Conservation (phyloP, 2,888 invertebrate species). For the Diaperis boleti region DNA sequence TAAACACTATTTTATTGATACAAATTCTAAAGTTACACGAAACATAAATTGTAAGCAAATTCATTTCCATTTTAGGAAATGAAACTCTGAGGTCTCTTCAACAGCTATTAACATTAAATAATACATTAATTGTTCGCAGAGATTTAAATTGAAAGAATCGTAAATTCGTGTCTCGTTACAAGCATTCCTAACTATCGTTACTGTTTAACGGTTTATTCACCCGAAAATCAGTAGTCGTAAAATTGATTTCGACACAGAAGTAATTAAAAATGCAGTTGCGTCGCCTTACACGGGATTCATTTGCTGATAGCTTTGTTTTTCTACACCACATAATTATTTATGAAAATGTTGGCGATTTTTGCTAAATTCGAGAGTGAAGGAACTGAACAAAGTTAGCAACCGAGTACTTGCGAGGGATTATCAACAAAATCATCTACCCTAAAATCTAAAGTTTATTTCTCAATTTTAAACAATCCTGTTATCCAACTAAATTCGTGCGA, state of each 20-base stretch:
- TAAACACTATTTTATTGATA: not conserved
- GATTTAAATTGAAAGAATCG: not conserved
- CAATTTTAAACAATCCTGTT: slow-evolving; percentile 16
- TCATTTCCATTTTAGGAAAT: not conserved
- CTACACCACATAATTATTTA: no score
- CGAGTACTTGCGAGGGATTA: slow-evolving; percentile 1
- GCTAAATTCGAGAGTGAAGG: no score
- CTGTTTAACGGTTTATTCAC: not conserved
- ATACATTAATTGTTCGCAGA: not conserved
- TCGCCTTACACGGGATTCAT: no score
- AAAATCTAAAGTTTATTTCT: slow-evolving; percentile 13
- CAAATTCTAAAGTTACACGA: not conserved
- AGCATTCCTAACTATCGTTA: not conserved
- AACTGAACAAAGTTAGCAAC: slow-evolving; percentile 1
- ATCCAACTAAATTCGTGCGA: not conserved
- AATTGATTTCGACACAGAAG: no score
- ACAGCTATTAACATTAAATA: not conserved
- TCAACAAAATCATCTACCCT: slow-evolving; percentile 11
- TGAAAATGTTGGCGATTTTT: no score
- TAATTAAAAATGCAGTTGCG: no score
- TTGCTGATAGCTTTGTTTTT: no score
- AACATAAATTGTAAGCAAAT: not conserved
- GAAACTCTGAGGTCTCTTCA: not conserved
- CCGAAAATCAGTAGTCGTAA: no score
- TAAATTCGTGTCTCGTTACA: not conserved